A percentile compares a stretch with the other conserved stretches of the same genome.
These are phyloP conservation scores for Hoplostethus mediterraneus DNA, from an alignment of 2,797 vertebrate species.

Conservation along the genomic window DNA sequence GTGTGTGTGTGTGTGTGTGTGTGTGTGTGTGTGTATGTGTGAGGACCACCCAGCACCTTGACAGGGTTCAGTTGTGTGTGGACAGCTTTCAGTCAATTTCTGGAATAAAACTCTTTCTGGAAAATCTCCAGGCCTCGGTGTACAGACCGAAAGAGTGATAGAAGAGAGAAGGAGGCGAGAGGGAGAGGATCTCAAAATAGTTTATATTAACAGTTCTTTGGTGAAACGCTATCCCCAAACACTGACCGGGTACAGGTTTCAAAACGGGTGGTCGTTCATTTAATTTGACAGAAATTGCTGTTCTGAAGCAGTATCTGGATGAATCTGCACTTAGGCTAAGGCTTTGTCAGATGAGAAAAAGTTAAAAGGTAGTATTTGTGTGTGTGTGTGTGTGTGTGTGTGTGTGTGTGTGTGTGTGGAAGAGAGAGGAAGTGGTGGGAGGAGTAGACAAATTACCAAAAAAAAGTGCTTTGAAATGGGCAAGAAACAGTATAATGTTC, in stretches of 20 bases:
- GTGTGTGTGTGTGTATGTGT: constrained; percentile 16
- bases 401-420: not conserved
- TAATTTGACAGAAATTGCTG: constrained; percentile 24
- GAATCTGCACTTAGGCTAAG: constrained; percentile 42
- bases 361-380: constrained; percentile 24
- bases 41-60: not conserved
- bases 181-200: not conserved
- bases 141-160: constrained; percentile 2
- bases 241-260: not conserved
- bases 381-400: constrained; percentile 12
- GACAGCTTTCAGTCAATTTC: constrained; percentile 2
- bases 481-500: no score
- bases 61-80: not conserved
- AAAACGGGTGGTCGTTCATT: constrained; percentile 29
- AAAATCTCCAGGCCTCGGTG: not conserved
- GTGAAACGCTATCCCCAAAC: constrained; percentile 19
- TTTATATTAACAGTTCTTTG: constrained; percentile 21
- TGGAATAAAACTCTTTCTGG: constrained; percentile 2
- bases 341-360: constrained; percentile 38
- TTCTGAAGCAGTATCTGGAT: constrained; percentile 18
- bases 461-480: not conserved
- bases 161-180: not conserved
- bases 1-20: constrained; percentile 15
- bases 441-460: not conserved
- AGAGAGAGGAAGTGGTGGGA: not conserved